Base-by-base conservation (phyloP, 2,113 vertebrate species). In the Cepphus grylle region DNA sequence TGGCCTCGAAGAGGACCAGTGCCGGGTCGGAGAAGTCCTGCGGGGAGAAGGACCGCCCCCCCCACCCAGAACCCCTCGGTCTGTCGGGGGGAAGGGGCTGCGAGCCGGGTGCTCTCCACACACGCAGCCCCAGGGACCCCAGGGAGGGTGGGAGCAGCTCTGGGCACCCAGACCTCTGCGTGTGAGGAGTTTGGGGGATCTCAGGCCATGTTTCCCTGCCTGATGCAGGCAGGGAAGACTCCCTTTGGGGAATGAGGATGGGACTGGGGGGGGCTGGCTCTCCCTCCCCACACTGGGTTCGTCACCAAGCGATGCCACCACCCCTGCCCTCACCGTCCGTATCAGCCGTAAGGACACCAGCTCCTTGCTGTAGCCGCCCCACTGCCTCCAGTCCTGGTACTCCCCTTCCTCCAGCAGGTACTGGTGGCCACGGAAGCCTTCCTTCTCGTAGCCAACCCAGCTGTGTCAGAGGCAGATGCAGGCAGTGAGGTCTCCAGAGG, bases 351-450 rank as follows among this genome's bases (percentile, higher is more conserved):
- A 94, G 6, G 99, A 99, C 93, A 98, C 97, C 94, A 99, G 97
- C 91, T 98, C 98, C 21, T 98, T 53, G 34, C 98, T 74, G 32
- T 96, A 98, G 96, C 99, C 99, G 5, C 99, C 99, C 99, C 99
- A 99, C 15, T 98, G 98, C 74, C 97, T 98, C 99, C 99, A 99
- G 97, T 99, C 98, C 3, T 97, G 97, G 74, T 99, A 99, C n/a
- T 99, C 98, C 3, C 99, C 99, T 96, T 99, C 99, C 95, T 99
- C 99, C 97, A 99, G 98, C 93, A 99, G 98, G 96, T 99, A 99
- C 98, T 99, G 99, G 97, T 99, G 98, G 22, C 99, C 99, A 7
- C 99, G 98, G 98, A 99, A 99, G 4, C 99, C 99, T 81, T 99
- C 99, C 96, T 99, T 99, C 97, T 99, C 98, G 0, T 99, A 99